Evolutionary conservation across 23 tunicate genomes (phyloP).

Genomic region (Phallusia fumigata): DNA sequence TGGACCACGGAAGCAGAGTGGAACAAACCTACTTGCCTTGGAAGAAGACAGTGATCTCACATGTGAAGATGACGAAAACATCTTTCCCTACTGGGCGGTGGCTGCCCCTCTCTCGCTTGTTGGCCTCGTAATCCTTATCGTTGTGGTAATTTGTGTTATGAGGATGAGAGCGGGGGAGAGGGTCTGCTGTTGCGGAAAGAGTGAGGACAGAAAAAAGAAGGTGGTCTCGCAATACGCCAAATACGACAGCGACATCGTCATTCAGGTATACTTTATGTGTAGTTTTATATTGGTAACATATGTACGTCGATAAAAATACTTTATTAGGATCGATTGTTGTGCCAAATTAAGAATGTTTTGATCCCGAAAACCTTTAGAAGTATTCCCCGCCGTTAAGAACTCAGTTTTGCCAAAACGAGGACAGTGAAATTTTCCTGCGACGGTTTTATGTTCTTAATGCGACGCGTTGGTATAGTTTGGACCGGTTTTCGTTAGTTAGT

Average conservation of each 20-base stretch:
- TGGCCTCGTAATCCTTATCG: conserved; percentile 37
- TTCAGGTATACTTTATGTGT: conserved; percentile 23
- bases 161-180: conserved; percentile 22
- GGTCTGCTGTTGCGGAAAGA: conserved; percentile 30
- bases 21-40: conserved; percentile 50
- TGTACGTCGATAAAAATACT: too few relatives aligned
- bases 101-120: conserved; percentile 65
- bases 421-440: too few relatives aligned
- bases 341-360: too few relatives aligned
- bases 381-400: too few relatives aligned
- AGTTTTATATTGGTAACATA: background rate
- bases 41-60: conserved; percentile 13
- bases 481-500: too few relatives aligned
- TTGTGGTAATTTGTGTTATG: conserved; percentile 29
- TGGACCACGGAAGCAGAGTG: conserved; percentile 39
- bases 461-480: too few relatives aligned
- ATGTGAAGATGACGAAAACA: conserved; percentile 23
- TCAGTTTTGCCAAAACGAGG: too few relatives aligned
- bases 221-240: conserved; percentile 31
- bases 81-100: conserved; percentile 55
- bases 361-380: too few relatives aligned
- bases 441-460: too few relatives aligned
- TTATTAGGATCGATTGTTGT: too few relatives aligned
- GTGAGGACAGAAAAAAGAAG: conserved; percentile 13
- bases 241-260: conserved; percentile 59